Evolutionary conservation across 2,113 vertebrate species (phyloP), one percentile per base, ranked within the genome.

Genomic region (Malurus melanocephalus): DNA sequence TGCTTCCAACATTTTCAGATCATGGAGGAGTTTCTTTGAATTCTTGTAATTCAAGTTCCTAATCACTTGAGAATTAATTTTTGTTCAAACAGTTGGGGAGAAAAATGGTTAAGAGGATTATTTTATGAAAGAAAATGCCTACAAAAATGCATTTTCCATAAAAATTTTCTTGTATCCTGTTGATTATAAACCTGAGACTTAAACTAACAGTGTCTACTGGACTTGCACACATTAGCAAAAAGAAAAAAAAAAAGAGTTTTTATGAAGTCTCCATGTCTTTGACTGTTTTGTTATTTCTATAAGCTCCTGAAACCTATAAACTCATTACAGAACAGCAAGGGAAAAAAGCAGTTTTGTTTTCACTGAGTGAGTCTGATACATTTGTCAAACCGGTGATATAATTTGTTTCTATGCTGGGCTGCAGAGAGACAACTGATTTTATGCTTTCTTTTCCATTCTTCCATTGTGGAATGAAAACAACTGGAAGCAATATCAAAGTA

Each of bases 11-110:
- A 23, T 93, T 90, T 89, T 75, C 30, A 69, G 26, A 56, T 87
- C 42, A 32, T 27, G 23, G 42, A 59, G 38, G 16, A 73, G 24
- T 78, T 81, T 85, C 51, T 90, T 68, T 77, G 56, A 83, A 62
- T 65, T n/a, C 33, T 85, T 3, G 2, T 65, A 61, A 79, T 81
- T 87, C 42, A 76, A 92, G 33, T 82, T 64, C 43, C 27, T 85
- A 42, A 81, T 81, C 42, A 76, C 46, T 85, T 45, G 26, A 60
- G 72, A 81, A 85, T 75, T 68, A 16, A 56, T 51, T 90, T 93
- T 80, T 92, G 8, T 43, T 82, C 13, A 35, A 40, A 71, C 12
- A 67, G 19, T 49, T 72, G 22, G 20, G 18, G 13, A 6, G 8
- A 22, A 77, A 68, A 43, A 85, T 56, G 26, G 15, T 64, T 72